Percentiles rank a stretch among this genome's conserved stretches.
Evolutionary conservation across 1,140 invertebrate genomes (phyloP).

Genomic region (Helicoverpa zea): DNA sequence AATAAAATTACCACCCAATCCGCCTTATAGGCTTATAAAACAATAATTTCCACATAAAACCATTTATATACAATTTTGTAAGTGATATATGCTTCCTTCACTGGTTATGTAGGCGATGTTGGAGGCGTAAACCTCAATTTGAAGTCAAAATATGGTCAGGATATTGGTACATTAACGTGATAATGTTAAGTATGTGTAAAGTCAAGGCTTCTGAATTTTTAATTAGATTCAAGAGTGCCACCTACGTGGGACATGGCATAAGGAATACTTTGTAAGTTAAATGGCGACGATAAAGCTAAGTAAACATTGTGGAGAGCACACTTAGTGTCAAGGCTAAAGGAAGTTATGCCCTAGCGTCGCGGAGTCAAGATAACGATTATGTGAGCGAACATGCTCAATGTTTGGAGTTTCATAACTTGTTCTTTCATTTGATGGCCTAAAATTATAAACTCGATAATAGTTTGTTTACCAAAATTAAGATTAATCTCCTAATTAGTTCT

Average conservation of each 20-base stretch:
- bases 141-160: constrained; percentile 45
- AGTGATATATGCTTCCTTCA: constrained; percentile 39
- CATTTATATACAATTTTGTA: constrained; percentile 37
- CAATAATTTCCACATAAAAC: constrained; percentile 34
- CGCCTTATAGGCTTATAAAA: too few relatives aligned
- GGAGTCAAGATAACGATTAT: constrained; percentile 1
- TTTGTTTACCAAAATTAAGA: constrained; percentile 32
- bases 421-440: neutral
- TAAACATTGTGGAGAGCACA: constrained; percentile 3
- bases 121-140: constrained; percentile 38
- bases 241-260: constrained; percentile 16
- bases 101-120: constrained; percentile 38
- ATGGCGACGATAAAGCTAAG: constrained; percentile 36
- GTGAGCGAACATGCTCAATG: neutral
- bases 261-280: constrained; percentile 5
- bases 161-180: constrained; percentile 41
- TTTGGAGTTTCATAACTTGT: neutral
- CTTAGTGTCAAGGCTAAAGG: constrained; percentile 38
- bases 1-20: too few relatives aligned
- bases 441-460: neutral
- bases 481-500: constrained; percentile 42
- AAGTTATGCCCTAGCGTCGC: constrained; percentile 2
- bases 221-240: constrained; percentile 37
- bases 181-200: constrained; percentile 29
- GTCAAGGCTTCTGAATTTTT: constrained; percentile 32